Percentiles rank a stretch among this genome's conserved stretches.
Conservation (phyloP, 2,888 invertebrate genomes). For the Acleris sparsana region DNA sequence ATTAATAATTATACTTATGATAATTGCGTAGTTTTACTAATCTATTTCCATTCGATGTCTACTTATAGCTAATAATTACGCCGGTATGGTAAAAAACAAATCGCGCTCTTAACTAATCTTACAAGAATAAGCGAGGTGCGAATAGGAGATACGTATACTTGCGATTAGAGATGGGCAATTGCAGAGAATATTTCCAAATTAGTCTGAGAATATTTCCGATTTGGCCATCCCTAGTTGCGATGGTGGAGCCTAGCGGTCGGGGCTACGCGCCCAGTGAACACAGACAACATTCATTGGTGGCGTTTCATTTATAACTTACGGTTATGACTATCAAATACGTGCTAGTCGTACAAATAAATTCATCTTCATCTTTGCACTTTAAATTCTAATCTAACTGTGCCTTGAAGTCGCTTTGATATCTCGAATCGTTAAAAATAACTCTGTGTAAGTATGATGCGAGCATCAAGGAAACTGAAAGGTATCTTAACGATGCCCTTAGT, state of each 20-base stretch:
- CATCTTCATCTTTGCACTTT: slow-evolving; percentile 39
- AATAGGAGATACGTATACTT: slow-evolving; percentile 47
- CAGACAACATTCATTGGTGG: slow-evolving; percentile 73
- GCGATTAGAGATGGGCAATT: slow-evolving; percentile 14
- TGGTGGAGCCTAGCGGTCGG: slow-evolving; percentile 39
- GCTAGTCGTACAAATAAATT: slow-evolving; percentile 40
- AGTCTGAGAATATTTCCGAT: too few relatives aligned
- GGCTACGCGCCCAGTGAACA: slow-evolving; percentile 63
- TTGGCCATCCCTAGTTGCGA: too few relatives aligned
- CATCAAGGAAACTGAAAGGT: neutral
- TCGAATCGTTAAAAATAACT: slow-evolving; percentile 6
- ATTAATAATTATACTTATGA: slow-evolving; percentile 35
- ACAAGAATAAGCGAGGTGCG: slow-evolving; percentile 53
- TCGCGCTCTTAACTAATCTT: slow-evolving; percentile 39
- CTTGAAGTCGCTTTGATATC: slow-evolving; percentile 9
- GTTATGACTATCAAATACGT: slow-evolving; percentile 38
- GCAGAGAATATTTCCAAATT: too few relatives aligned
- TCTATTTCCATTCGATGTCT: slow-evolving; percentile 57
- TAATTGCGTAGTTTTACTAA: slow-evolving; percentile 41
- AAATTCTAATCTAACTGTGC: slow-evolving; percentile 6
- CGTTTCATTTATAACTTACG: slow-evolving; percentile 56
- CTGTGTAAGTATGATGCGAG: slow-evolving; percentile 1
- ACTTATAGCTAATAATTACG: slow-evolving; percentile 57
- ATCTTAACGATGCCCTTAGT: slow-evolving; percentile 3
- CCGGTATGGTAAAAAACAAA: slow-evolving; percentile 42